Evolutionary conservation across 2,797 vertebrate species (phyloP).

Genomic region (Hozukius guyotensis): DNA sequence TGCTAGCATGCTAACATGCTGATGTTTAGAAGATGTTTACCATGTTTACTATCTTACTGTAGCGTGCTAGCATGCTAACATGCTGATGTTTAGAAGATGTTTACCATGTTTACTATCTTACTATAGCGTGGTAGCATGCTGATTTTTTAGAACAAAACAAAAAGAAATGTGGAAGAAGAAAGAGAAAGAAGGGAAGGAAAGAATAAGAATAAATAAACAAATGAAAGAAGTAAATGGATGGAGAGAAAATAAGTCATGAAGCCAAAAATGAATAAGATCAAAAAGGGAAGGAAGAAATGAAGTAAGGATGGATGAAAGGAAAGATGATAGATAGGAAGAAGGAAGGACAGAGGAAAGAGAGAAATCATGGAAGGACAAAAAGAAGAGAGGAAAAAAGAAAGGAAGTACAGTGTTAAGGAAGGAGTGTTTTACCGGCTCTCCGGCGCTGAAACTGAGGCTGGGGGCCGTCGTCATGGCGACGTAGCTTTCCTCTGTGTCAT

Average conservation of each 20-base stretch:
- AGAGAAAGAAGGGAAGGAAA: no score
- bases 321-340: background rate
- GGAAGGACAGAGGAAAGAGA: background rate
- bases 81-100: no score
- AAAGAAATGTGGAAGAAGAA: background rate
- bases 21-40: no score
- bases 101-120: no score
- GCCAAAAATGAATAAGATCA: no score
- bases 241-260: background rate
- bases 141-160: no score
- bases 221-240: no score
- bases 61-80: accelerated
- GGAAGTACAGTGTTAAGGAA: no score
- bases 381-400: no score
- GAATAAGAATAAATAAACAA: background rate
- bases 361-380: accelerated
- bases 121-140: no score
- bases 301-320: background rate
- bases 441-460: constrained; percentile 58
- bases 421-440: constrained; percentile 48
- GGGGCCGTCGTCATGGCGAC: constrained; percentile 90
- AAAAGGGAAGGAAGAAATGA: background rate
- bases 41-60: no score
- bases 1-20: no score
- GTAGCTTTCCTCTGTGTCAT: constrained; percentile 91